Base-by-base conservation (phyloP, 2,888 invertebrate genomes). In the Drosophila ezoana region DNA sequence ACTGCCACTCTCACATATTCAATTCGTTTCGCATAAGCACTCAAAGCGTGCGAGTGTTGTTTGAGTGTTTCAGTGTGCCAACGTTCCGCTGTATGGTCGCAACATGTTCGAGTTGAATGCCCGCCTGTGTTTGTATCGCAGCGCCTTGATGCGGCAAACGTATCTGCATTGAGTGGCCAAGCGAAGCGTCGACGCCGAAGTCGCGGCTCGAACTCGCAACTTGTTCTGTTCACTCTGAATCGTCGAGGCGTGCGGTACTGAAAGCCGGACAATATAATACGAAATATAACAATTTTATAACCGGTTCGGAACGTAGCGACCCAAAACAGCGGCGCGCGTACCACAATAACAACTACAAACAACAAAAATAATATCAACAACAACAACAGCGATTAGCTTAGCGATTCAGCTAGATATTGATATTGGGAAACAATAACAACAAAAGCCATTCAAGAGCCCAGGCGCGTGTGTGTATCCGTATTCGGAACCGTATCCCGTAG, bases 171-270 rank as follows among this genome's bases (percentile, higher is more conserved):
- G 77, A 66, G 77, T 61, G 78, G 78, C 33, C 52, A 23, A 63
- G 45, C 60, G 68, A 64, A 11, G 54, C 65, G 65, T 62, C 64
- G 63, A 63, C 63, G 63, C 65, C 63, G 63, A 49, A 63, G 74
- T 63, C 59, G 58, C 68, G 68, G 56, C 53, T 76, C 75, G 78
- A 76, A 76, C 75, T 76, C 75, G 75, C 75, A 76, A 76, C 75
- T 76, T 76, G 75, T 76, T 78, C 75, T 76, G 75, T 76, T 76
- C 68, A 68, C 75, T 78, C 74, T 76, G 75, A 78, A 76, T 73
- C 75, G 75, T 76, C 75, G 75, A 78, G 75, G 73, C 75, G 75
- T 78, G 78, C 75, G 75, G 75, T 76, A 76, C 75, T 78, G 63
- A 73, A 68, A 76, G 78, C 75, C 75, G 75, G 75, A 76, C 73